A percentile compares a stretch with the other conserved stretches of the same genome.
Conservation (phyloP, 2,888 invertebrate species). For the Scrobipalpa atriplicella region DNA sequence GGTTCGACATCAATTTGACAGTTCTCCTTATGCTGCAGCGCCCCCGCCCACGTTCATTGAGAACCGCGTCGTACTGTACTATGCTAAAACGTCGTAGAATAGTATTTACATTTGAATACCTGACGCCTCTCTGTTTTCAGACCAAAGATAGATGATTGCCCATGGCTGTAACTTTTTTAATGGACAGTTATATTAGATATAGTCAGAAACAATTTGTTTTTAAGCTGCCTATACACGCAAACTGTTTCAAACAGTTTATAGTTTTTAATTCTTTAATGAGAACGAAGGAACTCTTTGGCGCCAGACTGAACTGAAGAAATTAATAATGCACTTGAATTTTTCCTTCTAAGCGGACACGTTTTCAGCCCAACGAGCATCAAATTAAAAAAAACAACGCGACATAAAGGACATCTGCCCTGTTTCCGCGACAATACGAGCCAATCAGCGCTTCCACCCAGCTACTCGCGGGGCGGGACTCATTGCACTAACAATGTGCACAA, state of each 20-base stretch:
- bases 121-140: neutral
- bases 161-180: neutral
- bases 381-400: neutral
- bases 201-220: too few relatives aligned
- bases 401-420: neutral
- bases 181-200: neutral
- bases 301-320: too few relatives aligned
- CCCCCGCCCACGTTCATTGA: too few relatives aligned
- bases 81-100: neutral
- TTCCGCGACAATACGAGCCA: conserved; percentile 3
- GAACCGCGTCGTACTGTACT: too few relatives aligned
- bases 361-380: conserved; percentile 4
- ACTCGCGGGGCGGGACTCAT: neutral
- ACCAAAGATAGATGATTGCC: neutral
- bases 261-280: too few relatives aligned
- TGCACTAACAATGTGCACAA: neutral
- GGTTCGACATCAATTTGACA: too few relatives aligned
- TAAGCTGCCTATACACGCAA: too few relatives aligned
- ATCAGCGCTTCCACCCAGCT: neutral
- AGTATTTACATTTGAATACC: neutral
- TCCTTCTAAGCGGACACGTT: neutral
- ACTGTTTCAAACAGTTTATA: too few relatives aligned
- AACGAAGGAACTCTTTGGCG: too few relatives aligned
- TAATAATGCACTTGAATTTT: neutral
- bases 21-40: too few relatives aligned